Evolutionary conservation across 2,888 invertebrate species (phyloP).

Genomic region (Tromatobia lineatoria): DNA sequence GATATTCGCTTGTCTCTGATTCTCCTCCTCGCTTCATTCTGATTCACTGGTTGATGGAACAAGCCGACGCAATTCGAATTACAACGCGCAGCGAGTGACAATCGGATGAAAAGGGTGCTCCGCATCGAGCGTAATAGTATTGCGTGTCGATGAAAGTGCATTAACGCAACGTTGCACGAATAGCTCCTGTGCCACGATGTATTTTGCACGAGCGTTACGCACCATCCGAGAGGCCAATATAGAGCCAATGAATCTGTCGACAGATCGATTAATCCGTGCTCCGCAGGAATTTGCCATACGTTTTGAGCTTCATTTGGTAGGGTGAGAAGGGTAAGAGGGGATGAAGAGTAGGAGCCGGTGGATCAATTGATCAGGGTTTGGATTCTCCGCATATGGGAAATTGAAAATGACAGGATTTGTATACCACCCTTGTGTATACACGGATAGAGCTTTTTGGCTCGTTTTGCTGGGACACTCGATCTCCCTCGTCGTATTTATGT

Average conservation of each 20-base stretch:
- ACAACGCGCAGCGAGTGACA: constrained; percentile 30
- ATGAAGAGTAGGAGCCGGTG: constrained; percentile 4
- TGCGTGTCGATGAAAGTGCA: constrained; percentile 40
- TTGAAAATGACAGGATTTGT: constrained; percentile 51
- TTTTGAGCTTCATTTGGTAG: constrained; percentile 9
- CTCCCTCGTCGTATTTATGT: background rate
- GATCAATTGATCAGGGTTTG: constrained; percentile 48
- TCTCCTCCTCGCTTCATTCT: background rate
- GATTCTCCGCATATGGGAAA: constrained; percentile 37
- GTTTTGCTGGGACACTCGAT: constrained; percentile 25
- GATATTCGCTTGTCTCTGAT: constrained; percentile 18
- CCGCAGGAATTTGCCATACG: constrained; percentile 19
- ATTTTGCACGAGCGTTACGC: constrained; percentile 19
- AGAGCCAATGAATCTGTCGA: constrained; percentile 40
- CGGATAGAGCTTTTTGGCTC: constrained; percentile 35
- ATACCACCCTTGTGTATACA: constrained; percentile 16
- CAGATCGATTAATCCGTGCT: constrained; percentile 36
- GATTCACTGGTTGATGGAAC: constrained; percentile 12
- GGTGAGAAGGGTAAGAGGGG: background rate
- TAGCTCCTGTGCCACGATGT: background rate
- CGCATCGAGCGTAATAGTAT: constrained; percentile 20
- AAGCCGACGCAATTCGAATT: constrained; percentile 37
- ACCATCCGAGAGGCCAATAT: background rate
- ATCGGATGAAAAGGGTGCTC: constrained; percentile 40
- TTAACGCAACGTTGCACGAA: constrained; percentile 41